These are phyloP conservation scores for Bubo bubo DNA, from an alignment of 2,113 vertebrate species.

Conservation along the genomic window DNA sequence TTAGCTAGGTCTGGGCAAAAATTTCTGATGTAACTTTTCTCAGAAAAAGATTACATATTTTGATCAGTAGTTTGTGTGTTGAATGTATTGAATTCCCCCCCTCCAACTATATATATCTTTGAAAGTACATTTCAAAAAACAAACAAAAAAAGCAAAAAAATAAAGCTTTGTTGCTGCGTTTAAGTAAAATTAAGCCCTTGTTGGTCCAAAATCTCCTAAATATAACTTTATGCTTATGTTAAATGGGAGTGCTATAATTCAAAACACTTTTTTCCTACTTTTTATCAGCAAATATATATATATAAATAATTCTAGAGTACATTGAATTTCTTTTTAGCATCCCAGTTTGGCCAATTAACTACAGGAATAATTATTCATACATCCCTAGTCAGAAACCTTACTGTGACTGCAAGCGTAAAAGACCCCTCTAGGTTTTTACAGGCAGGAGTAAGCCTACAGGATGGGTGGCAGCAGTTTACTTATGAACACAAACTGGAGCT, in stretches of 20 bases:
- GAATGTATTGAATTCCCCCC: background rate
- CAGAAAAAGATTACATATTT: background rate
- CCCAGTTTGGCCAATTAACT: background rate
- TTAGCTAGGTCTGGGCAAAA: background rate
- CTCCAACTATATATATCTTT: background rate
- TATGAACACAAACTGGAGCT: background rate
- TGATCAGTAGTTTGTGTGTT: background rate
- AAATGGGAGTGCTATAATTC: background rate
- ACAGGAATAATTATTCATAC: background rate
- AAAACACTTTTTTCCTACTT: background rate
- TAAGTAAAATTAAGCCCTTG: background rate
- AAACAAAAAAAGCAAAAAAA: no score
- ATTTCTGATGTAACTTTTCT: background rate
- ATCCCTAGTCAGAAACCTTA: background rate
- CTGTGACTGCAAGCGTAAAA: background rate
- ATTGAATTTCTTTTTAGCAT: background rate
- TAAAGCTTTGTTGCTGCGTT: background rate
- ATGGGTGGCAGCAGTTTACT: background rate
- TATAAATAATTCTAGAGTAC: background rate
- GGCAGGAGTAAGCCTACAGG: background rate
- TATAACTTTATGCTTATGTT: background rate
- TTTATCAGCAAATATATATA: background rate
- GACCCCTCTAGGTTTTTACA: background rate
- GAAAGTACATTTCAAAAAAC: background rate
- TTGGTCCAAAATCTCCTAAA: background rate